A percentile compares a stretch with the other conserved stretches of the same genome.
These are phyloP conservation scores for Athripsodes cinereus DNA, from an alignment of 2,888 invertebrate genomes.

Conservation along the genomic window DNA sequence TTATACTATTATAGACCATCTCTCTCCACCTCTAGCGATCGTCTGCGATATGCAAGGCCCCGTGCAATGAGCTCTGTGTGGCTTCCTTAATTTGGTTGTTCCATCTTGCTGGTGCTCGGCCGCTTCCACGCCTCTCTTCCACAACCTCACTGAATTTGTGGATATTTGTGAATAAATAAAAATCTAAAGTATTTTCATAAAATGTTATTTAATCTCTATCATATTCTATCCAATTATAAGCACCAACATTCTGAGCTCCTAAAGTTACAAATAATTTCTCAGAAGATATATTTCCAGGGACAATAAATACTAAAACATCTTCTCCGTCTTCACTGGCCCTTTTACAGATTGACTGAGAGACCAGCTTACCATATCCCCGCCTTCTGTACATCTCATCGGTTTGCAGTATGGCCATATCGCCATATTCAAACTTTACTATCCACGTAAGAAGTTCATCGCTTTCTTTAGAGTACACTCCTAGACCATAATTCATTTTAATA, in stretches of 20 bases:
- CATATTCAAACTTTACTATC: conserved; percentile 34
- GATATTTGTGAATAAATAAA: too few species aligned
- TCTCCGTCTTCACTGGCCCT: conserved; percentile 34
- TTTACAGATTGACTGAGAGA: conserved; percentile 34
- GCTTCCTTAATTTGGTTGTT: too few species aligned
- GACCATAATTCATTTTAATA: conserved; percentile 34
- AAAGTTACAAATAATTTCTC: conserved; percentile 34
- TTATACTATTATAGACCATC: too few species aligned
- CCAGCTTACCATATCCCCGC: conserved; percentile 36
- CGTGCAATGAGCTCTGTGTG: too few species aligned
- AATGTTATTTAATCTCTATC: too few species aligned
- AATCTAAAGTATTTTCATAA: too few species aligned
- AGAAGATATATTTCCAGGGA: conserved; percentile 33
- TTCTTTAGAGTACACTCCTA: conserved; percentile 36
- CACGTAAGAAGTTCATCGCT: conserved; percentile 35
- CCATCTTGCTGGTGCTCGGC: too few species aligned
- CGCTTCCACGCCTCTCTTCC: too few species aligned
- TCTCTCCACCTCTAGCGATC: too few species aligned
- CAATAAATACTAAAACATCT: conserved; percentile 30
- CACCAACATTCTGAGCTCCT: conserved; percentile 30
- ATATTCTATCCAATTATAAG: conserved; percentile 22
- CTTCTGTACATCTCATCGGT: conserved; percentile 33
- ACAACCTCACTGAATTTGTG: too few species aligned
- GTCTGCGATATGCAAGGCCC: too few species aligned
- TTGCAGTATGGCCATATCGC: conserved; percentile 35